Base-by-base conservation (phyloP, 1,140 invertebrate genomes). In the Ctenoplectra terminalis region DNA sequence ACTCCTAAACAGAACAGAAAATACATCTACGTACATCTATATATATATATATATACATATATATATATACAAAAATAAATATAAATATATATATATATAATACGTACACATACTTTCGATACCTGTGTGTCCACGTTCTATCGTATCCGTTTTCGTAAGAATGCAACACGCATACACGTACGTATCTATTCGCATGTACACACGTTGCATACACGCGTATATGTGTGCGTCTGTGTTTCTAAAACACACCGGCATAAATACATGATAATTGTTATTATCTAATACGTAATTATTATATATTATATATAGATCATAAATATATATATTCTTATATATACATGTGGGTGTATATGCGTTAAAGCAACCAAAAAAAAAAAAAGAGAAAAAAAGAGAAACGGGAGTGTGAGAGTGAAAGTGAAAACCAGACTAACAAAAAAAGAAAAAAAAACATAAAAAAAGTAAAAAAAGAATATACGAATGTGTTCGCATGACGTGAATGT, bases 251-350 rank as follows among this genome's bases (percentile, higher is more conserved):
- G 70, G 56, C 58, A 61, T 74, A 74, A 63, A 26, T 61, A 74
- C 72, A 61, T 23, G 31, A 63, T 63, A 64, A 75, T 75, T 64
- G 58, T 64, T 75, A 75, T 63, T 37, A 37, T 64, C 43, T 37
- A 63, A 71, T 58, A 76, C 61, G 37, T 77, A 76, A 76, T 76
- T 76, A 46, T 74, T 61, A 63, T 40, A 56, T 40, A 71, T 11
- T n/a, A n/a, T n/a, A n/a, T n/a, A n/a, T n/a, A n/a, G n/a, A n/a
- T n/a, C n/a, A n/a, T n/a, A n/a, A n/a, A n/a, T n/a, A 72, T 29
- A 67, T 71, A 78, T 78, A 78, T 71, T 71, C 66, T 78, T 78
- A 58, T 79, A 72, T 79, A 78, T 66, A 79, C 66, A 71, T 71
- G 31, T 71, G 76, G 43, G n/a, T 48, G 54, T 58, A 71, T 72